Evolutionary conservation across 2,888 invertebrate genomes (phyloP).

Genomic region (Odontothrips loti): DNA sequence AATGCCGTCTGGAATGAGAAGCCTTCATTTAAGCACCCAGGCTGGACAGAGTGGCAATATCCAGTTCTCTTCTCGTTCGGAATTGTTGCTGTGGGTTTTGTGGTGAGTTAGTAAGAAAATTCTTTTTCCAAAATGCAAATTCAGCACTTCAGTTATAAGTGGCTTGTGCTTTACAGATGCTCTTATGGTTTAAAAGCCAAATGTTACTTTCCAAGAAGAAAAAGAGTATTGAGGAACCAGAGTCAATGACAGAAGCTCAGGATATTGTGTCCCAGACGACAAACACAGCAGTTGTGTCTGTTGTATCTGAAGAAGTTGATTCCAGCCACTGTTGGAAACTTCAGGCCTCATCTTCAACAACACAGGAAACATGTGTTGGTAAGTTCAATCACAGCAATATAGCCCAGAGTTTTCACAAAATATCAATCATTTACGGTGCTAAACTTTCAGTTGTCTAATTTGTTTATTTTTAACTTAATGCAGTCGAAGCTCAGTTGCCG

Average conservation of each 20-base stretch:
- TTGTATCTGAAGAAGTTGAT: constrained; percentile 32
- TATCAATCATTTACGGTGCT: background rate
- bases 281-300: constrained; percentile 34
- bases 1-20: constrained; percentile 31
- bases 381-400: background rate
- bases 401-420: background rate
- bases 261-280: constrained; percentile 35
- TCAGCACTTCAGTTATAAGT: background rate
- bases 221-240: background rate
- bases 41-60: constrained; percentile 35
- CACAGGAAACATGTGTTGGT: constrained; percentile 3
- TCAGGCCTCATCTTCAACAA: constrained; percentile 28
- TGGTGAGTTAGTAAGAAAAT: constrained; percentile 31
- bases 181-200: constrained; percentile 41
- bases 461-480: background rate
- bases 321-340: constrained; percentile 27
- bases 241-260: constrained; percentile 32
- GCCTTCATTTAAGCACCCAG: constrained; percentile 31
- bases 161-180: constrained; percentile 35
- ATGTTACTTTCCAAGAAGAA: constrained; percentile 36
- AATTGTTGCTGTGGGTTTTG: constrained; percentile 34
- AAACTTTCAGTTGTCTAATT: background rate
- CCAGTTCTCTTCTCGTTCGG: constrained; percentile 34
- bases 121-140: background rate
- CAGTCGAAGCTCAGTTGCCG: background rate